A percentile compares a stretch with the other conserved stretches of the same genome.
These are phyloP conservation scores for Pimephales promelas DNA, from an alignment of 2,113 vertebrate species.

Conservation along the genomic window DNA sequence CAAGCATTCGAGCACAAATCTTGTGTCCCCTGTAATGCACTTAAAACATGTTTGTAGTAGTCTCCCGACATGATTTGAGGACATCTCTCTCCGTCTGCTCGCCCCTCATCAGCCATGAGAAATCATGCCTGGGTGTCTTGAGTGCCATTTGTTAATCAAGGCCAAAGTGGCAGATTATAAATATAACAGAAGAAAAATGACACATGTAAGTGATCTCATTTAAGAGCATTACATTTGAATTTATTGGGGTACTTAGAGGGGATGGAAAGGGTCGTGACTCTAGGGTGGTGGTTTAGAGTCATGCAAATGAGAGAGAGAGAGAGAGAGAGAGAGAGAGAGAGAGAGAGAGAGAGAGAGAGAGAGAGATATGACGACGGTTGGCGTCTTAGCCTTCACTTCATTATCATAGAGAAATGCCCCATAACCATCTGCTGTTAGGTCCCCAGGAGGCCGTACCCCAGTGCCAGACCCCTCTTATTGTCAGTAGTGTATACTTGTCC, in stretches of 20 bases:
- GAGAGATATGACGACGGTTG: conserved; percentile 63
- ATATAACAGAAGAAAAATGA: conserved; percentile 78
- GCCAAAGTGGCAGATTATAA: conserved; percentile 81
- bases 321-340: background rate
- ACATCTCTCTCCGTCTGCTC: conserved; percentile 22
- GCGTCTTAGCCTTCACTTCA: conserved; percentile 56
- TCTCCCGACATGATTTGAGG: conserved; percentile 34
- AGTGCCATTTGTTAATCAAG: conserved; percentile 83
- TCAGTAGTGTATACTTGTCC: conserved; percentile 37
- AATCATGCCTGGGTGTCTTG: conserved; percentile 66
- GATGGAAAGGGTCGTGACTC: conserved; percentile 68
- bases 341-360: conserved; percentile 52
- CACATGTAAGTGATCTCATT: conserved; percentile 82
- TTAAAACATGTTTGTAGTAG: conserved; percentile 20
- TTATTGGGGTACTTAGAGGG: conserved; percentile 79
- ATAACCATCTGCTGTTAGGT: conserved; percentile 49
- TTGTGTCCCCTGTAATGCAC: conserved; percentile 1
- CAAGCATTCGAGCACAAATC: conserved; percentile 20
- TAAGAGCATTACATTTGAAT: conserved; percentile 79
- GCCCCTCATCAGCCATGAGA: conserved; percentile 60
- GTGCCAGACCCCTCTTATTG: conserved; percentile 41
- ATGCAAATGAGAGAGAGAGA: conserved; percentile 64
- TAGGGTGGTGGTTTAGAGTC: conserved; percentile 49
- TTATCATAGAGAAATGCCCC: conserved; percentile 57
- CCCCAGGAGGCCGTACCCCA: conserved; percentile 43